Percentiles rank a stretch among this genome's conserved stretches.
phyloP scores from a whole-genome alignment of 2,888 invertebrate species.

The Perizoma flavofasciatum region DNA sequence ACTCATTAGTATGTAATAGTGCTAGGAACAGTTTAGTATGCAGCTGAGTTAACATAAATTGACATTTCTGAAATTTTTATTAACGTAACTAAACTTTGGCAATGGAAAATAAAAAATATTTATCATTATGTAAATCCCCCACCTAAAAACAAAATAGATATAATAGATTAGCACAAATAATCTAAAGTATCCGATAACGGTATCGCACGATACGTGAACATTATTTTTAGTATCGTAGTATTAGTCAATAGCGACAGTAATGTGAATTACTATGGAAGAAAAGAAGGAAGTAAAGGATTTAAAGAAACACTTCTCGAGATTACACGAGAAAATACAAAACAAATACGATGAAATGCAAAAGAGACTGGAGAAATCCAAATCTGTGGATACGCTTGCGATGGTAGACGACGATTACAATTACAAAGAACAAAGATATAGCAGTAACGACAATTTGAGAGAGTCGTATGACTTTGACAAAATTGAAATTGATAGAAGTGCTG shows the following conservation, averaged over 20 bases:
- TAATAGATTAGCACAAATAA: slow-evolving; percentile 62
- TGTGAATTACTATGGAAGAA: slow-evolving; percentile 50
- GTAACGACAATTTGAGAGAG: slow-evolving; percentile 48
- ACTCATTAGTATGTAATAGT: too few relatives aligned
- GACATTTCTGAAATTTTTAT: too few relatives aligned
- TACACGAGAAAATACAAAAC: slow-evolving; percentile 66
- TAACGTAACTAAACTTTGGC: neutral
- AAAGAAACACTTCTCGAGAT: slow-evolving; percentile 58
- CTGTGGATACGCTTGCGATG: slow-evolving; percentile 59
- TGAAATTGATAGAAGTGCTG: slow-evolving; percentile 33
- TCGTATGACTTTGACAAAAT: slow-evolving; percentile 34
- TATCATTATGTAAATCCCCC: slow-evolving; percentile 7
- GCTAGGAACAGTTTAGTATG: neutral
- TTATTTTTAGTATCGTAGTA: slow-evolving; percentile 47
- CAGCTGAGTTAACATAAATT: neutral
- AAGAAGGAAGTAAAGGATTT: slow-evolving; percentile 38
- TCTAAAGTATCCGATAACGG: slow-evolving; percentile 68
- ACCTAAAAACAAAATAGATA: slow-evolving; percentile 38
- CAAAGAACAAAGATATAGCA: slow-evolving; percentile 47
- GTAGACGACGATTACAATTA: slow-evolving; percentile 54
- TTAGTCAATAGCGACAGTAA: slow-evolving; percentile 31
- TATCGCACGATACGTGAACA: slow-evolving; percentile 42
- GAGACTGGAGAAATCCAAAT: slow-evolving; percentile 69
- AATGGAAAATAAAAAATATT: slow-evolving; percentile 5
- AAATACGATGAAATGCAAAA: slow-evolving; percentile 73